phyloP scores from a whole-genome alignment of 2,888 invertebrate species.

The Magallana nippona region DNA sequence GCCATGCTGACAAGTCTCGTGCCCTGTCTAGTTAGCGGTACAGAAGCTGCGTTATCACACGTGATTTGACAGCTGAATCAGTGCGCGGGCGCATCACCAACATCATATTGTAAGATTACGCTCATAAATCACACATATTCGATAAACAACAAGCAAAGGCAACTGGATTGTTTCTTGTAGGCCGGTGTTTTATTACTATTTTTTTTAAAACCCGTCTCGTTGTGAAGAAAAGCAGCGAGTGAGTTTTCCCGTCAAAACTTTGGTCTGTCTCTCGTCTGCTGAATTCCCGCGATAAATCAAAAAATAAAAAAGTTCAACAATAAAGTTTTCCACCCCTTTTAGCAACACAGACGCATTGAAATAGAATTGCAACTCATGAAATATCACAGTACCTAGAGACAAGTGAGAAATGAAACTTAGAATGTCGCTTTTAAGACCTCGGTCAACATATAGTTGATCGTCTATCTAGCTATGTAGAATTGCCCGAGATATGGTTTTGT shows the following conservation, averaged over 20 bases:
- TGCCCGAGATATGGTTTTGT: conserved; percentile 27
- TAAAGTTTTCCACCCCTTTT: not conserved
- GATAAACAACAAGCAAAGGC: conserved; percentile 13
- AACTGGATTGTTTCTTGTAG: conserved; percentile 17
- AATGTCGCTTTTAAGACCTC: conserved; percentile 22
- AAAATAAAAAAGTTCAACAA: not conserved
- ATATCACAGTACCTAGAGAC: conserved; percentile 22
- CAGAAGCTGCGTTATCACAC: conserved; percentile 35
- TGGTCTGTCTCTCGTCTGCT: conserved; percentile 26
- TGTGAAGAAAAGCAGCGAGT: not conserved
- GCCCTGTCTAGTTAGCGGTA: conserved; percentile 37
- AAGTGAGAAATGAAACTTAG: conserved; percentile 5
- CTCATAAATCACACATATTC: conserved; percentile 34
- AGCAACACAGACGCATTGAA: not conserved
- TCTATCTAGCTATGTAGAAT: conserved; percentile 2
- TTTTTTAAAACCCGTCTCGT: not conserved
- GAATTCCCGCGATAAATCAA: conserved; percentile 10
- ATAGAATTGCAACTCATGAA: conserved; percentile 21
- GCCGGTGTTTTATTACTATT: conserved; percentile 22
- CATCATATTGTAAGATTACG: conserved; percentile 35
- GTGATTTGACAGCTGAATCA: conserved; percentile 35
- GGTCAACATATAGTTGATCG: not conserved
- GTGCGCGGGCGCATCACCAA: conserved; percentile 31
- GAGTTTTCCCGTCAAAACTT: conserved; percentile 26
- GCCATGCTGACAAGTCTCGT: conserved; percentile 7